Percentiles rank a stretch among this genome's conserved stretches.
phyloP scores from a whole-genome alignment of 1,140 invertebrate genomes.

The Galendromus occidentalis region DNA sequence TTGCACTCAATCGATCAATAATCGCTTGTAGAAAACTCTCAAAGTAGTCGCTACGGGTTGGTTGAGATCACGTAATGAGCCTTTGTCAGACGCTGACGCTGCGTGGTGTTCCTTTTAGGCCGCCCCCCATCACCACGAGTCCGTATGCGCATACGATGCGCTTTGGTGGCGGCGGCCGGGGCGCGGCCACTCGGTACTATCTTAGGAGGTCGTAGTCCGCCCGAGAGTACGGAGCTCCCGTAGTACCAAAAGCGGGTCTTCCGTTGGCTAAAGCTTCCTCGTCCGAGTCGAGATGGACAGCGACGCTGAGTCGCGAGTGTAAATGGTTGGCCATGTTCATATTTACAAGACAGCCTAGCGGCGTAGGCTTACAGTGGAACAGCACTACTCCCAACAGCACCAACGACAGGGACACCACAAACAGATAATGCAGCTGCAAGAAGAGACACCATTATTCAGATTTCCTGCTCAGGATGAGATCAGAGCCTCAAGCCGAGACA shows the following conservation, averaged over 20 bases:
- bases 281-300: background rate
- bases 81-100: slow-evolving; percentile 1
- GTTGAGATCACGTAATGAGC: background rate
- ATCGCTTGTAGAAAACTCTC: too few relatives aligned
- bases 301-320: slow-evolving; percentile 5
- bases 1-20: too few relatives aligned
- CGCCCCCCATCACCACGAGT: background rate
- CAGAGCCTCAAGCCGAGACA: too few relatives aligned
- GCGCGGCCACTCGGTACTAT: background rate
- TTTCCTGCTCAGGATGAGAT: too few relatives aligned
- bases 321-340: slow-evolving; percentile 1
- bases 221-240: background rate
- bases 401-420: slow-evolving; percentile 51
- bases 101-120: background rate
- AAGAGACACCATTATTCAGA: slow-evolving; percentile 15
- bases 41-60: too few relatives aligned
- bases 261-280: background rate
- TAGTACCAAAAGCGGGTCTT: background rate
- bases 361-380: slow-evolving; percentile 43
- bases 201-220: slow-evolving; percentile 7
- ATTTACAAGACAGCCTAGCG: slow-evolving; percentile 19
- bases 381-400: slow-evolving; percentile 53
- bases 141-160: background rate
- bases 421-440: slow-evolving; percentile 51
- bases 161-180: background rate